Base-by-base conservation (phyloP, 1,140 invertebrate genomes). In the Ephestia elutella region DNA sequence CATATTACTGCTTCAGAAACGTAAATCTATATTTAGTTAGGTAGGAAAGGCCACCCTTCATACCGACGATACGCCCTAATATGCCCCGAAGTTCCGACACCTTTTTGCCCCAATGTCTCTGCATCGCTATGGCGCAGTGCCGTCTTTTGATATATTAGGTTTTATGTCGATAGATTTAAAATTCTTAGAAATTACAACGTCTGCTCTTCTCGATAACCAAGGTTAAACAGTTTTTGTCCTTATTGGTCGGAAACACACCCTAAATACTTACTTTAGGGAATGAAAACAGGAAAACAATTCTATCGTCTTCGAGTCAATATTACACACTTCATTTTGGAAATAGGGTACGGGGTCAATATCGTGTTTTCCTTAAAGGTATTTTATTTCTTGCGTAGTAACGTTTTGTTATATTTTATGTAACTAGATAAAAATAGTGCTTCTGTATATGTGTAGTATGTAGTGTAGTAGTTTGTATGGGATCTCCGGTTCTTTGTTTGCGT, bases 11-110 rank as follows among this genome's bases (percentile, higher is more conserved):
- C 67, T 67, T 32, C 67, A 50, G 49, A 65, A 65, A 44, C 57
- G 59, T 72, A 70, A 63, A 71, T 78, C 75, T 79, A 81, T 77
- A 74, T 79, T 78, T 81, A 78, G 78, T 70, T 59, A 67, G 59
- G 63, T 62, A 69, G 60, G 49, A 64, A 63, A 71, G 56, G 65
- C 62, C 62, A 68, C 65, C 65, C 70, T 69, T 65, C 38, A 56
- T 56, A 53, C 57, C 53, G 60, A 68, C 54, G 44, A 57, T 66
- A 62, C 62, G 60, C 54, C 44, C 57, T 57, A 49, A 57, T 66
- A 62, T 58, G 69, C 67, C 49, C 55, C 44, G 53, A 63, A 51
- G 61, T 56, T 59, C 63, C 59, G 61, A 63, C 64, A 71, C 60
- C 60, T 68, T 75, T 73, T 76, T 78, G 38, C 15, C 38, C 3